Evolutionary conservation across 2,888 invertebrate species (phyloP).

Genomic region (Amphipyra berbera): DNA sequence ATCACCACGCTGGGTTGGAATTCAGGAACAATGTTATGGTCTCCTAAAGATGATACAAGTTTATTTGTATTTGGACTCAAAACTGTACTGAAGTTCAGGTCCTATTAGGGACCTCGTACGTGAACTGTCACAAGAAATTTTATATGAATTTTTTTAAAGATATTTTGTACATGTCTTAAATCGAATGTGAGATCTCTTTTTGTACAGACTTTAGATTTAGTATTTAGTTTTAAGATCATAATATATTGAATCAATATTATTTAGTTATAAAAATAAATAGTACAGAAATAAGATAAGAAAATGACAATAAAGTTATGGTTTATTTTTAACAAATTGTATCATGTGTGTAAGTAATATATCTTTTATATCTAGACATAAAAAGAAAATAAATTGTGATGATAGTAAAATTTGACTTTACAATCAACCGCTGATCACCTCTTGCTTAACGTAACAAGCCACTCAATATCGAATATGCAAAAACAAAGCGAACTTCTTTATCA

Average conservation of each 20-base stretch:
- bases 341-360: too few species aligned
- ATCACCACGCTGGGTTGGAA: slow-evolving; percentile 76
- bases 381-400: too few species aligned
- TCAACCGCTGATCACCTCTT: too few species aligned
- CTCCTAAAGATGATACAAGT: slow-evolving; percentile 4
- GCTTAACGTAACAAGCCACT: background rate
- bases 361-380: too few species aligned
- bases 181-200: background rate
- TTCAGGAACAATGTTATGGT: slow-evolving; percentile 67
- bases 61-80: background rate
- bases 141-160: background rate
- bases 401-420: too few species aligned
- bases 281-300: background rate
- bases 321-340: too few species aligned
- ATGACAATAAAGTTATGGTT: too few species aligned
- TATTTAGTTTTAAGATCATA: background rate
- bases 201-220: background rate
- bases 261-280: background rate
- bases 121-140: slow-evolving; percentile 11
- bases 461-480: slow-evolving; percentile 29
- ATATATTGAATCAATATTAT: slow-evolving; percentile 1
- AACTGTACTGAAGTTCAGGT: background rate
- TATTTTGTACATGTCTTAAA: background rate
- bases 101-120: background rate
- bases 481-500: slow-evolving; percentile 15